Evolutionary conservation across 2,797 vertebrate species (phyloP).

Genomic region (Thaleichthys pacificus): DNA sequence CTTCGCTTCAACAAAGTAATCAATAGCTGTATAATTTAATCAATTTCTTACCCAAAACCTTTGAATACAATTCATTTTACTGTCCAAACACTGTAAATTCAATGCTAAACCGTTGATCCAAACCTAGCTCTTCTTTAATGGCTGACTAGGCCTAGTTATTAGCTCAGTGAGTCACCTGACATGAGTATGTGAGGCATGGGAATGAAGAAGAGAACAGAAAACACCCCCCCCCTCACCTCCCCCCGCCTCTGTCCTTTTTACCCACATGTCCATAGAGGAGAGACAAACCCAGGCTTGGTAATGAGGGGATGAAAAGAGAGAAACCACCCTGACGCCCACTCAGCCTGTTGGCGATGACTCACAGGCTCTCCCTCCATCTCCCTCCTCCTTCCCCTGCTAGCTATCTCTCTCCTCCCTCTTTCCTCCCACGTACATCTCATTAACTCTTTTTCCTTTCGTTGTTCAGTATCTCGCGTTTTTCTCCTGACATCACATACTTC

Average conservation of each 20-base stretch:
- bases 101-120: no score
- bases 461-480: no score
- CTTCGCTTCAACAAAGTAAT: no score
- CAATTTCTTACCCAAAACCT: no score
- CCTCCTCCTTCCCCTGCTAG: not conserved
- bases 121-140: not conserved
- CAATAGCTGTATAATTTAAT: no score
- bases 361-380: slow-evolving; percentile 14
- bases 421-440: not conserved
- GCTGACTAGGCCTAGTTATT: not conserved
- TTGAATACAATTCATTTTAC: no score
- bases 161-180: not conserved
- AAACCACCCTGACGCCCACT: slow-evolving; percentile 8
- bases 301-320: slow-evolving; percentile 41
- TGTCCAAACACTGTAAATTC: not conserved
- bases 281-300: slow-evolving; percentile 15
- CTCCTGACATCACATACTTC: no score
- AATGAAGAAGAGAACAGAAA: not conserved
- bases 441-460: not conserved
- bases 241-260: slow-evolving; percentile 24
- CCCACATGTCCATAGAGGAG: slow-evolving; percentile 15
- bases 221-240: slow-evolving; percentile 2
- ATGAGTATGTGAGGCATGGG: not conserved
- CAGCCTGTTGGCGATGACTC: slow-evolving; percentile 31
- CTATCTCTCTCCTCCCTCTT: not conserved